phyloP scores from a whole-genome alignment of 2,797 vertebrate species.

The Columba guinea region DNA sequence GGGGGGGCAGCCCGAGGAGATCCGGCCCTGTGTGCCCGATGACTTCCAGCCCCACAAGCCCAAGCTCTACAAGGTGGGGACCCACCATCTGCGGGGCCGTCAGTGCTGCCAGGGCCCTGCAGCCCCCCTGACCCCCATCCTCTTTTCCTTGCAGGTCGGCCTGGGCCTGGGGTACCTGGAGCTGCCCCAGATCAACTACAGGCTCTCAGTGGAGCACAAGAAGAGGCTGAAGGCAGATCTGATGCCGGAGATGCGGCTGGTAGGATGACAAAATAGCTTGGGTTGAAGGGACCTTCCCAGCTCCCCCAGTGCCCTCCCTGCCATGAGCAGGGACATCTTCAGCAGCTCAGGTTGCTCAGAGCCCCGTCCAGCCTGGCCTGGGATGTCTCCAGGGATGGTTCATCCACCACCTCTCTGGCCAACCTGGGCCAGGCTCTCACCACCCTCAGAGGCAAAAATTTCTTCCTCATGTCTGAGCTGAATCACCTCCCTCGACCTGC shows the following conservation, averaged over 20 bases:
- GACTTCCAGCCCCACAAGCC: slow-evolving; percentile 89
- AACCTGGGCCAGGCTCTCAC: no score
- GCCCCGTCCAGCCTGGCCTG: no score
- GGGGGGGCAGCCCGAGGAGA: slow-evolving; percentile 92
- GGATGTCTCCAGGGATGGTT: no score
- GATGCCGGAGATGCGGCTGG: slow-evolving; percentile 91
- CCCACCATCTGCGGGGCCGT: rapidly evolving
- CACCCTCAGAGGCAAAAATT: no score
- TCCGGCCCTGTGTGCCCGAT: slow-evolving; percentile 89
- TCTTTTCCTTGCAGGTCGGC: slow-evolving; percentile 82
- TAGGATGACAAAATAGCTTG: slow-evolving; percentile 48
- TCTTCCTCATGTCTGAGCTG: no score
- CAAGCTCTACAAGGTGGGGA: slow-evolving; percentile 93
- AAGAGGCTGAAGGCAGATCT: slow-evolving; percentile 91
- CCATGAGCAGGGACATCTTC: no score
- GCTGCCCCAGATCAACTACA: slow-evolving; percentile 98
- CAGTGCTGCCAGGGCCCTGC: rapidly evolving
- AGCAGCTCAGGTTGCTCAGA: no score
- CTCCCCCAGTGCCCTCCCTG: no score
- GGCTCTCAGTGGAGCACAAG: slow-evolving; percentile 96
- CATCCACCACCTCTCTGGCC: no score
- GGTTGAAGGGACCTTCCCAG: no score
- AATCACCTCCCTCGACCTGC: no score
- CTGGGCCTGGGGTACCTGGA: slow-evolving; percentile 96
- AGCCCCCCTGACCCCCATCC: background rate